Base-by-base conservation (phyloP, 1,140 invertebrate genomes). In the Zaprionus inermis region DNA sequence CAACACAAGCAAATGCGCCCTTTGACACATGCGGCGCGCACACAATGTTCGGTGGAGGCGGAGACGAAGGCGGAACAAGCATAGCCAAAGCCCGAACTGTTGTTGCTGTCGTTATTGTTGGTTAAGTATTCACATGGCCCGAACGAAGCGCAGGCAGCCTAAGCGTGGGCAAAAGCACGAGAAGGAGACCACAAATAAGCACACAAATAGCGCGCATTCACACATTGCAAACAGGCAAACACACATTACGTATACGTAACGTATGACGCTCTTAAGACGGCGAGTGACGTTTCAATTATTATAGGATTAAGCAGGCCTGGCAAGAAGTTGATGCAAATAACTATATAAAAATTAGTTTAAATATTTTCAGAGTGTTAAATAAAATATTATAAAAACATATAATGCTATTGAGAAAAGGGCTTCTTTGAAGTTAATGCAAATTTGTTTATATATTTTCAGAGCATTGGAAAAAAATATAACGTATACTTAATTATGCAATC, bases 61-160 rank as follows among this genome's bases (percentile, higher is more conserved):
- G 28, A 46, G 63, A n/a, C 36, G 11, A 1, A 32, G 54, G 24
- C 24, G 24, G 24, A 57, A 38, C 28, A 46, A n/a, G 36, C 36
- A 38, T 14, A 9, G 38, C n/a, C 38, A 44, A 16, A 44, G 46
- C 38, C 18, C n/a, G 36, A 56, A 22, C 30, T 63, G 41, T 56
- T 69, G 58, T 41, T 44, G 46, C 55, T 54, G 56, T 54, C 55
- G 24, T 34, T 66, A 65, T n/a, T 75, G 71, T 72, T 83, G 73
- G 60, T 81, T 72, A 69, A 69, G 76, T 85, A 82, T 82, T 88
- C 86, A 74, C 86, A 74, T 70, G 70, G 77, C 46, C 44, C 36
- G 49, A 41, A 36, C 44, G 28, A 11, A 11, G 64, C 18, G n/a
- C 16, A 30, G 14, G 36, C 20, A 49, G 11, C 20, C 6, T n/a